Percentiles rank a stretch among this genome's conserved stretches.
These are phyloP conservation scores for Eptesicus fuscus DNA, from an alignment of 2,113 vertebrate species.

Conservation along the genomic window DNA sequence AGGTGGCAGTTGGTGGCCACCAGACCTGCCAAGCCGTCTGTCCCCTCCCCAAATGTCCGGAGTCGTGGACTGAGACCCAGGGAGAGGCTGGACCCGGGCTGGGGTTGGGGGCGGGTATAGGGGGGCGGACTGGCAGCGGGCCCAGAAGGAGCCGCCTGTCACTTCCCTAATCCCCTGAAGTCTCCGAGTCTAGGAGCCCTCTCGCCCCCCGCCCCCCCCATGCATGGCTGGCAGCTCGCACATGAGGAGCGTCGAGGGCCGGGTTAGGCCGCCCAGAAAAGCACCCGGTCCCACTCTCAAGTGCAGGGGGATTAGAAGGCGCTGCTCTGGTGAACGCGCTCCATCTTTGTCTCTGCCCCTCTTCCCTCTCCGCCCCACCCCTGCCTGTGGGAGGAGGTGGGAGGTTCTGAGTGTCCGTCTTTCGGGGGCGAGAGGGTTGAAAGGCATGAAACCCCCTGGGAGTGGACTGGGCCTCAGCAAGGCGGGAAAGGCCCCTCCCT, in stretches of 20 bases:
- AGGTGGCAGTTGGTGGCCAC: constrained; percentile 67
- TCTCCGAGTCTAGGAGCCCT: constrained; percentile 41
- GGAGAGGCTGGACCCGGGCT: neutral
- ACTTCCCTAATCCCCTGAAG: constrained; percentile 60
- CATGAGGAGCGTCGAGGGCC: neutral
- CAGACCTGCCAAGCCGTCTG: neutral
- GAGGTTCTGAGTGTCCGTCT: neutral
- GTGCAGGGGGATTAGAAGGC: neutral
- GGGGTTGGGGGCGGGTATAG: accelerated
- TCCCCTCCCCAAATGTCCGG: neutral
- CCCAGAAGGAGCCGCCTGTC: constrained; percentile 37
- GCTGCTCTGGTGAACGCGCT: neutral
- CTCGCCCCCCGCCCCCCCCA: neutral
- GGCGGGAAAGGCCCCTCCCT: neutral
- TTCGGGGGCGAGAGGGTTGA: neutral
- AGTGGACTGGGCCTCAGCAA: neutral
- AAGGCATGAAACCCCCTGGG: neutral
- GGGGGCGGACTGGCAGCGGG: constrained; percentile 14
- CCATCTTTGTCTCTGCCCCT: neutral
- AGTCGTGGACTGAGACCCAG: neutral
- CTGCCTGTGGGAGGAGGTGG: neutral
- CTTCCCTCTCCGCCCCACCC: accelerated
- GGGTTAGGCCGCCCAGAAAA: constrained; percentile 27
- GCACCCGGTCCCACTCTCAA: neutral
- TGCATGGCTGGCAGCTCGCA: neutral